These are phyloP conservation scores for Bostrychus sinensis DNA, from an alignment of 2,113 vertebrate genomes.

Conservation along the genomic window DNA sequence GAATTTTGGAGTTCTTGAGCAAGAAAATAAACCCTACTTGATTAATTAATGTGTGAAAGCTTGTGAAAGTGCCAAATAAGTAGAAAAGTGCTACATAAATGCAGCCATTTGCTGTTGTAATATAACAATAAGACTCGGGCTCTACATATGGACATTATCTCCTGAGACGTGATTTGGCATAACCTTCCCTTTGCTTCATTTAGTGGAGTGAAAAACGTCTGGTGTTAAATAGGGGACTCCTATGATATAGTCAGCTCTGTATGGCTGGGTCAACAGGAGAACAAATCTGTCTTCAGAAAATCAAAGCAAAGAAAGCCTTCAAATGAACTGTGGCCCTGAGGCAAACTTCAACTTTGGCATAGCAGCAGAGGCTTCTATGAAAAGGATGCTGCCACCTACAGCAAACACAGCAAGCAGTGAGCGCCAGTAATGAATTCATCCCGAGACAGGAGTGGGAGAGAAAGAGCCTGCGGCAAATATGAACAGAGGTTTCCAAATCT, in stretches of 20 bases:
- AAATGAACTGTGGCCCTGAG: slow-evolving; percentile 50
- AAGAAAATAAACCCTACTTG: too few relatives aligned
- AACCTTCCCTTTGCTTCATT: slow-evolving; percentile 6
- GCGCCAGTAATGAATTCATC: slow-evolving; percentile 65
- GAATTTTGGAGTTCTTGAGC: too few relatives aligned
- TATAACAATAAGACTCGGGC: background rate
- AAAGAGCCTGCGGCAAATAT: slow-evolving; percentile 65
- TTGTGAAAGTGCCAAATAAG: too few relatives aligned
- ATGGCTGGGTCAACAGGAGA: slow-evolving; percentile 43
- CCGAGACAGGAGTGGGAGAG: slow-evolving; percentile 45
- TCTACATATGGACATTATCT: background rate
- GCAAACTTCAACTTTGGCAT: slow-evolving; percentile 56
- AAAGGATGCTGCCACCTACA: slow-evolving; percentile 72
- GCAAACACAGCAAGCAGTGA: slow-evolving; percentile 41
- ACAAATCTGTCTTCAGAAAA: slow-evolving; percentile 37
- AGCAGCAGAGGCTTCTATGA: slow-evolving; percentile 19
- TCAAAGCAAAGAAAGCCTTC: slow-evolving; percentile 57
- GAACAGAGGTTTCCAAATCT: slow-evolving; percentile 69
- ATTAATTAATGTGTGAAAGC: too few relatives aligned
- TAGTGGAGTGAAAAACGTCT: slow-evolving; percentile 15
- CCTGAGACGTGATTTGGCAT: slow-evolving; percentile 2
- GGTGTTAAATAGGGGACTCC: slow-evolving; percentile 32
- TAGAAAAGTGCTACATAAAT: too few relatives aligned
- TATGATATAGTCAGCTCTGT: slow-evolving; percentile 17
- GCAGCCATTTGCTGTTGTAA: background rate